A percentile compares a stretch with the other conserved stretches of the same genome.
These are phyloP conservation scores for Axea sp. DNA, from an alignment of 2,888 invertebrate species.

Conservation along the genomic window DNA sequence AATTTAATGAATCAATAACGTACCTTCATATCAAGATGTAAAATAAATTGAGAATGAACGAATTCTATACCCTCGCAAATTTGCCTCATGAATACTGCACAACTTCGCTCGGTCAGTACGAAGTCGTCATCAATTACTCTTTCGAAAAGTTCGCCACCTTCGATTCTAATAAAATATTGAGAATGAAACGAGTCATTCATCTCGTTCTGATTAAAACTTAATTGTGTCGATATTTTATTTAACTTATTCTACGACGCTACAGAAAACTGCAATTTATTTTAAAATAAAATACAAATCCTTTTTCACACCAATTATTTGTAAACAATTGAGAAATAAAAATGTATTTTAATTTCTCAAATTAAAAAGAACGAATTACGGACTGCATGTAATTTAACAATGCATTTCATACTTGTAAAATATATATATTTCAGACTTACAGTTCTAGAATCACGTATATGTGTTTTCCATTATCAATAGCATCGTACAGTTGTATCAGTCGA, in stretches of 20 bases:
- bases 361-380: too few species aligned
- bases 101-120: conserved; percentile 96
- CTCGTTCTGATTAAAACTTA: background rate
- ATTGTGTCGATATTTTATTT: too few species aligned
- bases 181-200: background rate
- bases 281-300: too few species aligned
- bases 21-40: conserved; percentile 99
- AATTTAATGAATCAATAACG: conserved; percentile 41
- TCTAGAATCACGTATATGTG: conserved; percentile 98
- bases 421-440: too few species aligned
- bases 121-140: conserved; percentile 99
- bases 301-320: too few species aligned
- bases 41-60: conserved; percentile 95
- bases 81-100: conserved; percentile 97
- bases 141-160: conserved; percentile 99
- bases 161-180: conserved; percentile 84
- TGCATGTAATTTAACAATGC: too few species aligned
- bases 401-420: too few species aligned
- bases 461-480: conserved; percentile 96
- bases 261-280: too few species aligned
- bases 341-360: too few species aligned
- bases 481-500: conserved; percentile 97
- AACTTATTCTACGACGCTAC: too few species aligned
- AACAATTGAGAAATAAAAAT: too few species aligned
- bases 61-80: conserved; percentile 99